Base-by-base conservation (phyloP, 2,888 invertebrate genomes). In the Chrysotoxum bicinctum region DNA sequence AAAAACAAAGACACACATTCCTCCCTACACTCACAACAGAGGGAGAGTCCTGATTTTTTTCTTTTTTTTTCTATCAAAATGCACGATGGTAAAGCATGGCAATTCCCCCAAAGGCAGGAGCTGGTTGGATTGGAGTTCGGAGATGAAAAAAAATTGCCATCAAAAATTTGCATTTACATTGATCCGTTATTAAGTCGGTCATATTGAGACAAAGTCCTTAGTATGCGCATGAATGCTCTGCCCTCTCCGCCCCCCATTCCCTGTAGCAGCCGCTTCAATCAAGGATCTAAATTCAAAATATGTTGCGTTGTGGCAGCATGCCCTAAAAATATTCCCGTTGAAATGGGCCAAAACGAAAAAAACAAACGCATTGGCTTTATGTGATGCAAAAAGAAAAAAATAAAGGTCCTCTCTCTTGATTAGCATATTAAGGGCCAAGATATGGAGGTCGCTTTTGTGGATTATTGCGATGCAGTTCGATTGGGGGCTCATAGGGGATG, bases 81-180 rank as follows among this genome's bases (percentile, higher is more conserved):
- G 81, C 85, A 81, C 81, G 76, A 73, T 54, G 73, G 68, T 72
- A 35, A 21, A 72, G 73, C 85, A 85, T 85, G 72, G 73, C 72
- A 76, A 85, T 81, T 73, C 14, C 81, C 69, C 66, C 60, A 56
- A 64, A 54, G 60, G 37, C 66, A 66, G 45, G 14, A 32, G 32
- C 1, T 35, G 14, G 60, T 1, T 60, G 23, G 50, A 23, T 50
- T 50, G 12, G 6, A 6, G 23, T 23, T 30, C 16, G 12, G 50
- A 37, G 30, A 64, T 52, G 45, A 12, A 64, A 35, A 78, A 45
- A 73, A 62, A 85, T 48, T 52, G 21, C 76, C 68, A 85, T 77
- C 26, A 81, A 81, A 85, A 85, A 85, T 85, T 85, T 85, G 85
- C 85, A 85, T 85, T 85, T 85, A 85, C 85, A 85, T 85, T 85